Base-by-base conservation (phyloP, 2,888 invertebrate genomes). In the Dioctria linearis region DNA sequence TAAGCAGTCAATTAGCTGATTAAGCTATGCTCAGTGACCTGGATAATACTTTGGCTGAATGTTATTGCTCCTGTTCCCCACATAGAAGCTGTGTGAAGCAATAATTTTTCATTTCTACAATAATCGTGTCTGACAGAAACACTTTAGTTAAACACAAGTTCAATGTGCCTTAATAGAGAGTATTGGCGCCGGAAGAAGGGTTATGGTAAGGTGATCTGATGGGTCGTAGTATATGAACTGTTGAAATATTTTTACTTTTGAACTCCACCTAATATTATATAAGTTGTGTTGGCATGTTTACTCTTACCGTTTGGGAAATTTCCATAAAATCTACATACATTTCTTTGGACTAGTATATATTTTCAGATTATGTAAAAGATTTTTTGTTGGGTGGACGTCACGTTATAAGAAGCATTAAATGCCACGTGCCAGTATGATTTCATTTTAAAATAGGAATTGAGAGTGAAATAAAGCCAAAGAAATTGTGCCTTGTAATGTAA, bases 1-100 rank as follows among this genome's bases (percentile, higher is more conserved):
- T 88, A 86, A 86, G 83, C 83, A 76, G 59, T 76, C 67, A 71
- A 71, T 71, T 71, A 51, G 51, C 39, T 71, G 71, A 71, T 71
- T 71, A 71, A 71, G 71, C 51, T 40, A 11, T 51, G 37, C 71
- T 71, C 51, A n/a, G 11, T 54, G 51, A 37, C 39, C 39, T 71
- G 51, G 51, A 71, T 66, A 66, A 66, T 13, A 4, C n/a, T n/a
- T n/a, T 49, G 2, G 51, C 42, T 61, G 37, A 46, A 67, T 46
- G 46, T 67, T 46, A 46, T 46, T 46, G 8, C 8, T 46, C 8
- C 46, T 46, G 46, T 46, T 46, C 46, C 5, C 8, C 8, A 5
- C 46, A 46, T 46, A 46, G 5, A 46, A 46, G 2, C 25, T 25
- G 25, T 8, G 46, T 46, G 2, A 25, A 46, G 46, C 46, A 6